Evolutionary conservation across 2,888 invertebrate species (phyloP).

Genomic region (Agelastica alni): DNA sequence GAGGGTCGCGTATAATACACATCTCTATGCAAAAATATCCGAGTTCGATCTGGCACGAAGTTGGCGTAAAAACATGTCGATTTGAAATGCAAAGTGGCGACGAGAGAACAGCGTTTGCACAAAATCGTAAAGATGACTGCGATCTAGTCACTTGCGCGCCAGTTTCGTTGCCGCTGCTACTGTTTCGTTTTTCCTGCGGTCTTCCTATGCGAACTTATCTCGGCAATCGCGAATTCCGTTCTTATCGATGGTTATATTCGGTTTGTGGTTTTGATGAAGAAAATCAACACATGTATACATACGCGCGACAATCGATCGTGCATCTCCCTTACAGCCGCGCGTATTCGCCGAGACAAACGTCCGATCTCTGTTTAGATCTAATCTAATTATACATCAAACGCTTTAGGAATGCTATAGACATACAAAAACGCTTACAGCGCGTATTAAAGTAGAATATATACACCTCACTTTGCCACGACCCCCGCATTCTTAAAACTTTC

Average conservation of each 20-base stretch:
- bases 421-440: too few species aligned
- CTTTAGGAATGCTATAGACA: too few species aligned
- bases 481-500: too few species aligned
- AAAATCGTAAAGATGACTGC: constrained; percentile 51
- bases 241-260: constrained; percentile 41
- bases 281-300: neutral
- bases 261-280: constrained; percentile 1
- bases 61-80: constrained; percentile 52
- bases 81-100: constrained; percentile 55
- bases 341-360: too few species aligned
- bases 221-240: constrained; percentile 52
- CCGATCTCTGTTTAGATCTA: too few species aligned
- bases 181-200: constrained; percentile 25
- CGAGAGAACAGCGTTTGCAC: constrained; percentile 44
- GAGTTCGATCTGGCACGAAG: constrained; percentile 54
- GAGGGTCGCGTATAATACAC: constrained; percentile 47
- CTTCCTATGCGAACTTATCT: constrained; percentile 44
- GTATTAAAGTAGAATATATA: too few species aligned
- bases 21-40: constrained; percentile 54
- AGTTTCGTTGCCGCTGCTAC: constrained; percentile 38
- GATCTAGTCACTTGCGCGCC: constrained; percentile 31
- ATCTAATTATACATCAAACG: too few species aligned
- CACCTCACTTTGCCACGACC: too few species aligned
- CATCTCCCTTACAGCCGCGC: too few species aligned
- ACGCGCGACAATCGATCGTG: too few species aligned